Evolutionary conservation across 2,888 invertebrate genomes (phyloP).

Genomic region (Acleris cristana): DNA sequence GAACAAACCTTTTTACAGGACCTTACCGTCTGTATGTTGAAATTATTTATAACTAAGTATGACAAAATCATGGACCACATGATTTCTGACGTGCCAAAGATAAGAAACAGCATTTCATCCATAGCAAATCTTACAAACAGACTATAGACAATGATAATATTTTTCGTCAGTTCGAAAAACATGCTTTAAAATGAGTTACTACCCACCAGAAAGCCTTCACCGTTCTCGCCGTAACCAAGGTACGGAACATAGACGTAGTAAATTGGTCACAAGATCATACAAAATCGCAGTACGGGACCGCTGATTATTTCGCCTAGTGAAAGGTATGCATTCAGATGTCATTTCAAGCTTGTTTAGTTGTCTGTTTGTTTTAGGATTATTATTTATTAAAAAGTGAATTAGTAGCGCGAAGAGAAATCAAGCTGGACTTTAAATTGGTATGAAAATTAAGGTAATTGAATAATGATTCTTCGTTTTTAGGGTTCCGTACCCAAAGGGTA

Average conservation of each 20-base stretch:
- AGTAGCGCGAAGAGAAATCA: conserved; percentile 25
- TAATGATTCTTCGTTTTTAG: too few species aligned
- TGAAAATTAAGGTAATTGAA: neutral
- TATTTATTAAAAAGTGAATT: conserved; percentile 12
- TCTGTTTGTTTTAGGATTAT: conserved; percentile 35
- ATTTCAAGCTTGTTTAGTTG: conserved; percentile 22
- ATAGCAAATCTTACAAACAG: neutral
- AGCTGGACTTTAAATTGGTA: neutral
- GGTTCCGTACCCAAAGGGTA: too few species aligned
- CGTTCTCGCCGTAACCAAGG: conserved; percentile 48
- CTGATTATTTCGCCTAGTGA: conserved; percentile 69
- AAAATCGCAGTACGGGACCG: conserved; percentile 67
- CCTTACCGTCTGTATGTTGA: too few species aligned
- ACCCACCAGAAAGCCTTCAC: neutral
- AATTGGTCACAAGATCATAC: conserved; percentile 68
- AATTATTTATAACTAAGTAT: too few species aligned
- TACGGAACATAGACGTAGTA: conserved; percentile 62
- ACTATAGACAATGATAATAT: neutral
- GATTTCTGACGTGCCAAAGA: too few species aligned
- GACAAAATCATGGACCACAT: too few species aligned
- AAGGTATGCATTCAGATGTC: conserved; percentile 60
- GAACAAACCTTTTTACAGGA: too few species aligned
- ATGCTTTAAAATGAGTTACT: neutral
- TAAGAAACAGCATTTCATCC: too few species aligned
- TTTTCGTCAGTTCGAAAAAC: neutral